phyloP scores from a whole-genome alignment of 2,888 invertebrate genomes.

The Girardia tigrina region DNA sequence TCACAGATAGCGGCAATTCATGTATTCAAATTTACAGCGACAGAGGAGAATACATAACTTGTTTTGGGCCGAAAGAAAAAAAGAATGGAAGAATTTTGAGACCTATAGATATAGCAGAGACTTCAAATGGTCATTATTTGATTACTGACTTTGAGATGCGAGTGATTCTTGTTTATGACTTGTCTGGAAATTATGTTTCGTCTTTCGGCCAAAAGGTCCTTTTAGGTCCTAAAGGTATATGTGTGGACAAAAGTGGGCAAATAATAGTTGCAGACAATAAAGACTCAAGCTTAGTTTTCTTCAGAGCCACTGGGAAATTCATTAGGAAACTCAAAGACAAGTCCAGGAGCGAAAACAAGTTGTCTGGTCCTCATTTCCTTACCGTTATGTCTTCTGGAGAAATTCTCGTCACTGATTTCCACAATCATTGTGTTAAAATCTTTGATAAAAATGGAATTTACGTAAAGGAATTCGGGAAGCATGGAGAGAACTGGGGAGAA shows the following conservation, averaged over 20 bases:
- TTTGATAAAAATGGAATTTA: constrained; percentile 37
- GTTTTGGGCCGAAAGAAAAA: constrained; percentile 51
- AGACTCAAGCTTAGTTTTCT: constrained; percentile 35
- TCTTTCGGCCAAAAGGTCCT: constrained; percentile 52
- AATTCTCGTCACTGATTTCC: constrained; percentile 38
- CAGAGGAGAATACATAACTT: constrained; percentile 30
- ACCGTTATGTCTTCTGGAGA: constrained; percentile 48
- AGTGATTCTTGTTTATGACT: constrained; percentile 44
- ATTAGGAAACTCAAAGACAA: constrained; percentile 36
- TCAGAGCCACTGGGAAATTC: constrained; percentile 36
- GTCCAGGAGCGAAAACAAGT: constrained; percentile 35
- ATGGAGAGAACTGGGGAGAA: constrained; percentile 44
- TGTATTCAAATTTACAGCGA: constrained; percentile 40
- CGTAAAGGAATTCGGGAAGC: constrained; percentile 33
- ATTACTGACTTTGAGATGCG: constrained; percentile 55
- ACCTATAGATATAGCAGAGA: constrained; percentile 53
- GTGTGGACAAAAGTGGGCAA: constrained; percentile 35
- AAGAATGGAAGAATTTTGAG: constrained; percentile 53
- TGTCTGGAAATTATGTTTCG: constrained; percentile 53
- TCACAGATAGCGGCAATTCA: constrained; percentile 54
- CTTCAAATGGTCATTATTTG: constrained; percentile 51
- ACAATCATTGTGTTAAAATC: constrained; percentile 38
- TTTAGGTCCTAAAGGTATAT: constrained; percentile 52
- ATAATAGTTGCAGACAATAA: constrained; percentile 37
- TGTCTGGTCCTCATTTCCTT: constrained; percentile 53